phyloP scores from a whole-genome alignment of 2,113 vertebrate species.

The Macheiramphus alcinus region DNA sequence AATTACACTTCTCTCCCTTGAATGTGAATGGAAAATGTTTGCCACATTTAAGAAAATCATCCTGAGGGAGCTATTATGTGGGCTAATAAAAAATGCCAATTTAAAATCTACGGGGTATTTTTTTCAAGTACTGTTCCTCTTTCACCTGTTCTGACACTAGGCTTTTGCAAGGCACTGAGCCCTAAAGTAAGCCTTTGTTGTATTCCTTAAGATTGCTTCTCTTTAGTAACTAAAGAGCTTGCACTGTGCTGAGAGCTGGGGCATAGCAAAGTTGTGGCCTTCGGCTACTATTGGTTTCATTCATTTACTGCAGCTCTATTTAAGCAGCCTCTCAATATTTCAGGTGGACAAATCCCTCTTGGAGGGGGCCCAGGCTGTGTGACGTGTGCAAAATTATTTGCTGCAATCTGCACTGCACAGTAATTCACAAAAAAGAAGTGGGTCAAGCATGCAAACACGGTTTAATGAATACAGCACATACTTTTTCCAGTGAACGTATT shows the following conservation, averaged over 20 bases:
- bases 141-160: not conserved
- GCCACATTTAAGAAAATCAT: not conserved
- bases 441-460: not conserved
- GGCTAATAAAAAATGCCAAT: not conserved
- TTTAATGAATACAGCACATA: not conserved
- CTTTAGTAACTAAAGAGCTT: not conserved
- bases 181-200: not conserved
- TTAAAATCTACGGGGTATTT: not conserved
- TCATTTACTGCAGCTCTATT: not conserved
- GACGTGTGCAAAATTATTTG: not conserved
- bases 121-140: not conserved
- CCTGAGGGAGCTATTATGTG: not conserved
- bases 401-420: not conserved
- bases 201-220: not conserved
- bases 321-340: not conserved
- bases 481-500: not conserved
- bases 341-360: not conserved
- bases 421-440: not conserved
- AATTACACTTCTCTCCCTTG: not conserved
- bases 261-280: not conserved
- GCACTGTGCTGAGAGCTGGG: not conserved
- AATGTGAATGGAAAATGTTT: not conserved
- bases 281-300: not conserved
- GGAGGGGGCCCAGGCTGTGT: not conserved
- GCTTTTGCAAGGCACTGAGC: not conserved